A percentile compares a stretch with the other conserved stretches of the same genome.
Conservation (phyloP, 2,888 invertebrate genomes). For the Harpalus rufipes region DNA sequence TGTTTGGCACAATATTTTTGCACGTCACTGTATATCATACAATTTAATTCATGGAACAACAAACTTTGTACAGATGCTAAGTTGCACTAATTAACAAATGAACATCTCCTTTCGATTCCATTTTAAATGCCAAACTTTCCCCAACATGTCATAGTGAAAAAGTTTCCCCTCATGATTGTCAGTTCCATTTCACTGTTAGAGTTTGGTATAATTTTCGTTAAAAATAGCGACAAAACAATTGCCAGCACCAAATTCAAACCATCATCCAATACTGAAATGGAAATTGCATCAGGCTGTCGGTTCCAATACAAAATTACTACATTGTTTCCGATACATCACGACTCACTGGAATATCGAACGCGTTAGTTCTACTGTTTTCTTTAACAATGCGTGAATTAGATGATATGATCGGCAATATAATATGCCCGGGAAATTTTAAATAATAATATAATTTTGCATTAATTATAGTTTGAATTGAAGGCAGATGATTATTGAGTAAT, state of each 20-base stretch:
- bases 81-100: too few species aligned
- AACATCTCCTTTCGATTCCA: too few species aligned
- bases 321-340: constrained; percentile 30
- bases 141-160: neutral
- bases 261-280: constrained; percentile 10
- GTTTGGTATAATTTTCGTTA: constrained; percentile 4
- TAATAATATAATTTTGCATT: too few species aligned
- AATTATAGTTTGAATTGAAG: too few species aligned
- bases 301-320: constrained; percentile 38
- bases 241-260: constrained; percentile 1
- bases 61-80: too few species aligned
- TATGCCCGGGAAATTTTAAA: too few species aligned
- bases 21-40: too few species aligned
- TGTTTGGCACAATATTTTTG: too few species aligned
- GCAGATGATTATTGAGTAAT: too few species aligned
- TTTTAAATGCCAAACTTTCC: neutral
- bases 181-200: neutral
- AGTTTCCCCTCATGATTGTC: neutral
- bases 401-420: too few species aligned
- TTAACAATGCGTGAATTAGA: constrained; percentile 17
- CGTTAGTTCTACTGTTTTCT: neutral
- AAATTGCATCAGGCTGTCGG: constrained; percentile 40
- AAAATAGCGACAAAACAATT: constrained; percentile 12
- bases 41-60: too few species aligned
- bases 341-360: constrained; percentile 2